Percentiles rank a stretch among this genome's conserved stretches.
Conservation (phyloP, 2,113 vertebrate species). For the Mungos mungo region DNA sequence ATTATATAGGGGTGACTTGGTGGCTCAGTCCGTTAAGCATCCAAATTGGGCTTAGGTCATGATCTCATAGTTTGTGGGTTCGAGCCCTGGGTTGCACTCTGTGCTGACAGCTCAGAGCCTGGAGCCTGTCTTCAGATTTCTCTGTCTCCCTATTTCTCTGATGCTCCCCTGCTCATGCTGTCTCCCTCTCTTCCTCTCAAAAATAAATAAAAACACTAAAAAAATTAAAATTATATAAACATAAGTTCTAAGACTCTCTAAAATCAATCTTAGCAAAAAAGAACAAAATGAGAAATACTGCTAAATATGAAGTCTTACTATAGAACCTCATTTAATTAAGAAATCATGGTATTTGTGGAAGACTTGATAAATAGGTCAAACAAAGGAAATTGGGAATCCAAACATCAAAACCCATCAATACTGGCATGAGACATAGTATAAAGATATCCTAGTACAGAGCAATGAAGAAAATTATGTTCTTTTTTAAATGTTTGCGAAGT, state of each 20-base stretch:
- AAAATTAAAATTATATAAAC: background rate
- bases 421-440: background rate
- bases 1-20: background rate
- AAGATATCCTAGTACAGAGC: background rate
- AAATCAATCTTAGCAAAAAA: background rate
- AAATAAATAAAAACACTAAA: too few species aligned
- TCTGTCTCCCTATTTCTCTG: too few species aligned
- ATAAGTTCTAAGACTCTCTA: background rate
- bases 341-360: background rate
- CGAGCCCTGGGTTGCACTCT: too few species aligned
- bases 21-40: too few species aligned
- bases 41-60: too few species aligned
- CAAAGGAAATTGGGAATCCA: background rate
- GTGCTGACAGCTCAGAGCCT: too few species aligned
- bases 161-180: too few species aligned
- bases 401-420: background rate
- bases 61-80: too few species aligned
- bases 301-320: background rate
- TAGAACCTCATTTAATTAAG: background rate
- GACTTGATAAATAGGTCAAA: background rate
- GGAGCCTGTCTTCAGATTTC: too few species aligned
- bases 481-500: background rate
- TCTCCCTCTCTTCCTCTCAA: too few species aligned
- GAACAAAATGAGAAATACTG: background rate
- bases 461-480: background rate